Evolutionary conservation across 2,797 vertebrate genomes (phyloP).

Genomic region (Hemitrygon akajei): DNA sequence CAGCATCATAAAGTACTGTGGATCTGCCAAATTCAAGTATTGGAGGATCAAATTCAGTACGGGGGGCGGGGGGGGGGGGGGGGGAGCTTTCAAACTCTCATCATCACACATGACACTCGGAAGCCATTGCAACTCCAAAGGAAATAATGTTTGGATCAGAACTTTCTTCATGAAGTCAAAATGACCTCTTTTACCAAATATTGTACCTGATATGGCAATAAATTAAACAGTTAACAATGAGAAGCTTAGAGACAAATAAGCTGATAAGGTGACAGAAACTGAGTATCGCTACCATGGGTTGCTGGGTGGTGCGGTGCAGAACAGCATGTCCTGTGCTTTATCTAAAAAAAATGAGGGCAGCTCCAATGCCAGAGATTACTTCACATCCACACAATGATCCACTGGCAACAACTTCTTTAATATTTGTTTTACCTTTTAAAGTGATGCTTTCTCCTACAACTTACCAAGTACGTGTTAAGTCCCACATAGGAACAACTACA

Average conservation of each 20-base stretch:
- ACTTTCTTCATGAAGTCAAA: not conserved
- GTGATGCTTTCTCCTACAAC: no score
- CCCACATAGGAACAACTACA: no score
- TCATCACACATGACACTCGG: not conserved
- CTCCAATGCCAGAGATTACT: no score
- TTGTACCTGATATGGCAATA: not conserved
- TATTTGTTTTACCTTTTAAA: no score
- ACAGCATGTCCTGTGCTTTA: no score
- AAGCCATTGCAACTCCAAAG: not conserved
- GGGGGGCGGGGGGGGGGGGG: not conserved
- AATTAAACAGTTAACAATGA: constrained; percentile 8
- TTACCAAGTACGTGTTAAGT: no score
- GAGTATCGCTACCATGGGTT: no score
- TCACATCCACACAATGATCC: no score
- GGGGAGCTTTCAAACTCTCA: not conserved
- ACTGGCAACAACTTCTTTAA: no score
- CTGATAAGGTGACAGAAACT: not conserved
- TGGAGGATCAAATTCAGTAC: not conserved
- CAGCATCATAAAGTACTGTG: not conserved
- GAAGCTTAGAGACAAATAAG: not conserved
- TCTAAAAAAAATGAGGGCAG: no score
- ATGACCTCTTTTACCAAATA: not conserved
- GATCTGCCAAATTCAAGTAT: not conserved
- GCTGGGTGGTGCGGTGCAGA: no score
- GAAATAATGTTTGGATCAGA: not conserved